Conservation (phyloP, 2,113 vertebrate species). For the Ophthalmolycus amberensis region DNA sequence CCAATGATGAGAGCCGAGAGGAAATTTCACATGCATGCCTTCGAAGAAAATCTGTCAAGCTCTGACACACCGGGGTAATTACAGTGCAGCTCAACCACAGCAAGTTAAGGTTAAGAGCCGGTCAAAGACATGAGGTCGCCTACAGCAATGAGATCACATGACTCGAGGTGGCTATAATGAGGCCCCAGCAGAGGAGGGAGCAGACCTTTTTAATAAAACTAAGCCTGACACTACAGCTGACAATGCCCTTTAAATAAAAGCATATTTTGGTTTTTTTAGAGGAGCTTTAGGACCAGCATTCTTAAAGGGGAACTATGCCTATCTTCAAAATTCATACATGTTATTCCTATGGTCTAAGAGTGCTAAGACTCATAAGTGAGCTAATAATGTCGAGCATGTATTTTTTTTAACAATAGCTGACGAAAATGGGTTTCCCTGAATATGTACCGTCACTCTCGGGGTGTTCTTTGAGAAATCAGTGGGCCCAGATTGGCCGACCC, state of each 20-base stretch:
- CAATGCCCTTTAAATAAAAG: not conserved
- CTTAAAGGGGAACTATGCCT: too few relatives aligned
- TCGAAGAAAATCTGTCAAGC: slow-evolving; percentile 27
- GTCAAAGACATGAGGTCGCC: slow-evolving; percentile 24
- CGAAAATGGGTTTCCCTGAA: too few relatives aligned
- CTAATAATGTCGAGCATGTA: too few relatives aligned
- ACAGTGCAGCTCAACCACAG: slow-evolving; percentile 6
- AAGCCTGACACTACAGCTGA: not conserved
- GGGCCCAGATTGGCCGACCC: too few relatives aligned
- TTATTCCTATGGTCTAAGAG: too few relatives aligned
- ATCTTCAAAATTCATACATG: not conserved
- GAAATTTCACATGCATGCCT: slow-evolving; percentile 4
- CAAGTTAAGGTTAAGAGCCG: slow-evolving; percentile 34
- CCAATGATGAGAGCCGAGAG: not conserved
- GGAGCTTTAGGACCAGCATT: not conserved
- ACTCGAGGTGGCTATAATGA: slow-evolving; percentile 9
- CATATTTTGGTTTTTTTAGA: not conserved
- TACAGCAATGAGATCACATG: slow-evolving; percentile 14
- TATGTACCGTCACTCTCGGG: too few relatives aligned
- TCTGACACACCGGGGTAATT: slow-evolving; percentile 16
- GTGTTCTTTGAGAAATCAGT: too few relatives aligned
- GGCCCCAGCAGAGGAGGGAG: not conserved
- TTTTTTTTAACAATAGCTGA: too few relatives aligned
- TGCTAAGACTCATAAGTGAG: too few relatives aligned
- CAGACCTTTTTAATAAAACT: not conserved